A percentile compares a stretch with the other conserved stretches of the same genome.
These are phyloP conservation scores for Lycocerus yunnanus DNA, from an alignment of 2,888 invertebrate genomes.

Conservation along the genomic window DNA sequence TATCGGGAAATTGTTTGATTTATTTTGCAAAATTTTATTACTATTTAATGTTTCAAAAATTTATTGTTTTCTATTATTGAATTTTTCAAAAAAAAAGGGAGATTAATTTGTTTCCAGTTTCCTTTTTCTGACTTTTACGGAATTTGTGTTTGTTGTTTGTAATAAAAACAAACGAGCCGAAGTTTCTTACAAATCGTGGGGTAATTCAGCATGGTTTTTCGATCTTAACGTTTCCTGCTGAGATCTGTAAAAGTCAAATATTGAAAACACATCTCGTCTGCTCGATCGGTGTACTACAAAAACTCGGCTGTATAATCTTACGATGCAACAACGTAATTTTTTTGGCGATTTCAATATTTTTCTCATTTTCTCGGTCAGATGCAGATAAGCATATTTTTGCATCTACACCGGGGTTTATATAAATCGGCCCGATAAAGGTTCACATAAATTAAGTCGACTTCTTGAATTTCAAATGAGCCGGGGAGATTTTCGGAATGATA, in stretches of 20 bases:
- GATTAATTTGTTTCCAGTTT: not conserved
- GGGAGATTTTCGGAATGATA: conserved; percentile 39
- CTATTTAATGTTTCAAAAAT: not conserved
- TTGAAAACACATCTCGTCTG: not conserved
- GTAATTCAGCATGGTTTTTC: not conserved
- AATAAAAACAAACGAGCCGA: conserved; percentile 1
- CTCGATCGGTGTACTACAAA: not conserved
- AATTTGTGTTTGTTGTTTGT: not conserved
- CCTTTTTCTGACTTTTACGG: not conserved
- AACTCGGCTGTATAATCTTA: not conserved
- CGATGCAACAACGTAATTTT: not conserved
- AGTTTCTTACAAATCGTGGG: not conserved
- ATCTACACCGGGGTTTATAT: conserved; percentile 25
- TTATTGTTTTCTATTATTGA: not conserved
- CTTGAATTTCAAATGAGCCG: conserved; percentile 44
- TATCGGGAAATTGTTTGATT: conserved; percentile 1
- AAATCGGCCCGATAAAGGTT: conserved; percentile 31
- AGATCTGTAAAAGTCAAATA: not conserved
- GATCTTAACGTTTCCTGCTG: not conserved
- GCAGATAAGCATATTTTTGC: conserved; percentile 30
- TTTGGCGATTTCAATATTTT: conserved; percentile 13
- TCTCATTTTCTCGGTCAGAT: conserved; percentile 26
- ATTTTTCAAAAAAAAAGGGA: not conserved
- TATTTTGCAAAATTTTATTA: not conserved
- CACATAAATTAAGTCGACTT: conserved; percentile 43